phyloP scores from a whole-genome alignment of 2,113 vertebrate species.

The Columba janthina region DNA sequence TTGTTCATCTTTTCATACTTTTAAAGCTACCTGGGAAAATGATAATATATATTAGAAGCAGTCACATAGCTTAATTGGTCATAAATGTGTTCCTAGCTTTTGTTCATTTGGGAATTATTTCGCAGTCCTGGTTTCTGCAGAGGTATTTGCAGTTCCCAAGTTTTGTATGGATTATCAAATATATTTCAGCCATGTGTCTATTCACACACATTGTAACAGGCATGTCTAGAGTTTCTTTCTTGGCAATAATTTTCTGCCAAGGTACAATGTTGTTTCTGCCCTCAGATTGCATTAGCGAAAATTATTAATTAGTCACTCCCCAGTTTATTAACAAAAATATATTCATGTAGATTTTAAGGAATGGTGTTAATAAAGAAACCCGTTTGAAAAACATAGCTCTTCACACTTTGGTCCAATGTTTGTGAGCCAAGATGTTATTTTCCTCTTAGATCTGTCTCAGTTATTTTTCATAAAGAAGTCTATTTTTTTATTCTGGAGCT shows the following conservation, averaged over 20 bases:
- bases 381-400: background rate
- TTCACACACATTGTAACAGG: background rate
- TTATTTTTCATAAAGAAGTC: background rate
- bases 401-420: background rate
- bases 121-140: background rate
- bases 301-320: background rate
- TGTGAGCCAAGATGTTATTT: background rate
- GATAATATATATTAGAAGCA: background rate
- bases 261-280: background rate
- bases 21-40: conserved; percentile 7
- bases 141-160: background rate
- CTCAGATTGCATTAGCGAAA: background rate
- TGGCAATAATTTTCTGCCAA: background rate
- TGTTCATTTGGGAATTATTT: background rate
- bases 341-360: background rate
- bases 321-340: background rate
- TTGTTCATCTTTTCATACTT: background rate
- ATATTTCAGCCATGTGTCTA: background rate
- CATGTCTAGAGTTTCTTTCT: background rate
- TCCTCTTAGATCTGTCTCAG: background rate
- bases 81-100: background rate
- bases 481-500: background rate
- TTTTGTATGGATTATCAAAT: background rate
- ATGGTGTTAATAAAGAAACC: background rate
- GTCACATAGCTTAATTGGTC: background rate